Base-by-base conservation (phyloP, 2,888 invertebrate genomes). In the Agriotes lineatus region DNA sequence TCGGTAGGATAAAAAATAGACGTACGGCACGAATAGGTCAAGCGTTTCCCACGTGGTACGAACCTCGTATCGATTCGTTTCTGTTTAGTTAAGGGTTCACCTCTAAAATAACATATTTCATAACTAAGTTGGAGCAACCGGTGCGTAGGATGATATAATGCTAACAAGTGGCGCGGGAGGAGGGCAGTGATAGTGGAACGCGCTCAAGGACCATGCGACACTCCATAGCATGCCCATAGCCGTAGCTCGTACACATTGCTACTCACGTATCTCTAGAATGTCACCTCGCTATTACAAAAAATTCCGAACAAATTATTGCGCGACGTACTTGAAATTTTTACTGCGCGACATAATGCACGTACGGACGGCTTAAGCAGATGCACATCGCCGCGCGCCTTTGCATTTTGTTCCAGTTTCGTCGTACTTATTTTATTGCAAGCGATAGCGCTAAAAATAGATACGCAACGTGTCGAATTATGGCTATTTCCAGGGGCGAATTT, bases 181-280 rank as follows among this genome's bases (percentile, higher is more conserved):
- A 67, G 66, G 67, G 69, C 57, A 62, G 72, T 72, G 72, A 72
- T 72, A 66, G 69, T 72, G 69, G 66, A 72, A 70, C 69, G 63
- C 67, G 66, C 63, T 70, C 72, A 72, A 72, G 72, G 72, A 70
- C 67, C 67, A 59, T 62, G 60, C 57, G 61, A 58, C 63, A 58
- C 58, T 58, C 48, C 44, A 57, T 58, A 68, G 63, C n/a, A 63
- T 68, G 63, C 58, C n/a, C n/a, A n/a, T n/a, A n/a, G n/a, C n/a
- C n/a, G 48, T 58, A 22, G 64, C 37, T 54, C 44, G 54, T 63
- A 56, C 35, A 56, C 63, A 63, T 54, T 60, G 60, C 57, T 60
- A 50, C 54, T 60, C 60, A 66, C 59, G 66, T 66, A 66, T 52
- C 22, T 58, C 30, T 52, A 52, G 64, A 64, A 59, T 66, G 66